These are phyloP conservation scores for Drosophila ambigua DNA, from an alignment of 1,140 invertebrate genomes.

Conservation along the genomic window DNA sequence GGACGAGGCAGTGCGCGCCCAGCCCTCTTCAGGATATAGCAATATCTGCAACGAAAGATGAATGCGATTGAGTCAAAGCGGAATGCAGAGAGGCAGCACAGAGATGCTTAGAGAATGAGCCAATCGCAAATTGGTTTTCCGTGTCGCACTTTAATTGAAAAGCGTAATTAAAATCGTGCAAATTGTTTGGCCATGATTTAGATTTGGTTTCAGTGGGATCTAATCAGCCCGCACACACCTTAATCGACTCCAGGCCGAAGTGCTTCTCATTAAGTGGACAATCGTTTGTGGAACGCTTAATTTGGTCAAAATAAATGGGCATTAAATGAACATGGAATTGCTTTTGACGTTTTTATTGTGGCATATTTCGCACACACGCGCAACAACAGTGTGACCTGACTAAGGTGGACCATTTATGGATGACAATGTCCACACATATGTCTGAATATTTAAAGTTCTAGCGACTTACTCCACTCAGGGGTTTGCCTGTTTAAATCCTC, in stretches of 20 bases:
- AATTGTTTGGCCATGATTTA: constrained; percentile 48
- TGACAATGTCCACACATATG: neutral
- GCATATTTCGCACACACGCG: constrained; percentile 1
- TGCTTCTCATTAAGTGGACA: constrained; percentile 54
- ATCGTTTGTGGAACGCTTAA: constrained; percentile 45
- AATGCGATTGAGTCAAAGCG: constrained; percentile 4
- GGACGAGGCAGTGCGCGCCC: constrained; percentile 92
- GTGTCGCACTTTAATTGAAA: constrained; percentile 75
- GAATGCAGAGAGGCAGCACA: constrained; percentile 20
- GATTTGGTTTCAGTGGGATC: constrained; percentile 16
- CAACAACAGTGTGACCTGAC: constrained; percentile 3
- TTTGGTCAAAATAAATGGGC: constrained; percentile 56
- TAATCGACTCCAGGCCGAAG: constrained; percentile 34
- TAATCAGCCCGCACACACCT: constrained; percentile 13
- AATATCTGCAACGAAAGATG: constrained; percentile 86
- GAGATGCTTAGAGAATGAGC: constrained; percentile 49
- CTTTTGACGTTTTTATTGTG: constrained; percentile 52
- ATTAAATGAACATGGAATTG: constrained; percentile 56
- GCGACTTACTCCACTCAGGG: neutral
- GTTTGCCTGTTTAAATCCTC: neutral
- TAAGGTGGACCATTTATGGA: neutral
- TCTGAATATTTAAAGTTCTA: too few relatives aligned
- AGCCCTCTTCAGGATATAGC: constrained; percentile 93
- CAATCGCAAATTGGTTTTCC: constrained; percentile 77
- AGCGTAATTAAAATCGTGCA: constrained; percentile 75